Evolutionary conservation across 2,888 invertebrate genomes (phyloP), one percentile per base, ranked within the genome.

Genomic region (Drosophila trichaetosa): DNA sequence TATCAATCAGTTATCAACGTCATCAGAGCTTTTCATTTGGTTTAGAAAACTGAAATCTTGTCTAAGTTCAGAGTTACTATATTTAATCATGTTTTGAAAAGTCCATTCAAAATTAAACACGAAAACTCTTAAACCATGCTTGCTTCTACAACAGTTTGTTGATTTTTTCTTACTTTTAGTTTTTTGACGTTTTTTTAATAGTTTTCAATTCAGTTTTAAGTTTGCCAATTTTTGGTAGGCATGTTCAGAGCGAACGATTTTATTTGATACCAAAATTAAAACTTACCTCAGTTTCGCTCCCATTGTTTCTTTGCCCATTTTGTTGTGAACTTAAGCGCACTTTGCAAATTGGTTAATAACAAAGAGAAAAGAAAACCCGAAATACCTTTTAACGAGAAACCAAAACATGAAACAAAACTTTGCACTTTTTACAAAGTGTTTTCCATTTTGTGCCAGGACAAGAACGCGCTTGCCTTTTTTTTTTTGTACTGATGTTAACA

Each of bases 281-380:
- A 78, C 42, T 31, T 65, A 13, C 10, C 27, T 18, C 24, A n/a
- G 11, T 27, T 6, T 29, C 29, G 16, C 18, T 36, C 3, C 52
- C 27, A 4, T 38, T 16, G 21, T 38, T 24, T 8, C 24, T 0
- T 27, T 16, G 0, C 24, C 27, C 34, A 33, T 54, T 70, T 81
- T 89, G 79, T 79, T 72, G 61, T 52, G 73, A 85, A 85, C 82
- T 85, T 85, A 79, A 89, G 69, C 77, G 79, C 88, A 87, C 90
- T 90, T 87, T 85, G 69, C 73, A 85, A 89, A 87, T 89, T 89
- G 88, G 80, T 88, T 79, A 85, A 85, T 80, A 82, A 74, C 73
- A 82, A 73, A 88, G 56, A 66, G 65, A 68, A 76, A 76, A 72
- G 68, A 68, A 70, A 60, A 68, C 74, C 74, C 65, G 36, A 81